Evolutionary conservation across 2,113 vertebrate genomes (phyloP).

Genomic region (Eudyptes chrysolophus): DNA sequence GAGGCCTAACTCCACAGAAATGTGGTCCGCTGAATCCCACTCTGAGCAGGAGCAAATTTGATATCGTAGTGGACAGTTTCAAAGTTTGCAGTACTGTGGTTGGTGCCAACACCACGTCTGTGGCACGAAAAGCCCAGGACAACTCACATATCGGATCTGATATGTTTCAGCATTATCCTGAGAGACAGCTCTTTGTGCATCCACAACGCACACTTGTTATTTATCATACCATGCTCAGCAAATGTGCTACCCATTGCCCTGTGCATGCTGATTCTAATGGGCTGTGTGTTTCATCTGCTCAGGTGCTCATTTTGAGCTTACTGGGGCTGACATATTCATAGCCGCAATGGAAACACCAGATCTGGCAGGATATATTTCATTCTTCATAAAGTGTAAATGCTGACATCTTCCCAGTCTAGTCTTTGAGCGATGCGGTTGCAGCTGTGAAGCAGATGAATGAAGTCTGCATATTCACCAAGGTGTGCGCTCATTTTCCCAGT

Average conservation of each 20-base stretch:
- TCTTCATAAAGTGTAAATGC: background rate
- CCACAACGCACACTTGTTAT: rapidly evolving
- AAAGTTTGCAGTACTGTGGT: rapidly evolving
- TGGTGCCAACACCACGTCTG: rapidly evolving
- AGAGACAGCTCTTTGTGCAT: background rate
- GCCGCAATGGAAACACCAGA: background rate
- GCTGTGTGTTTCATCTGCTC: background rate
- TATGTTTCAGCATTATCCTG: rapidly evolving
- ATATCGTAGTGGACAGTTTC: rapidly evolving
- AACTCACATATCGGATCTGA: background rate
- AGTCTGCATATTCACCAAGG: rapidly evolving
- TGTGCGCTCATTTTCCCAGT: rapidly evolving
- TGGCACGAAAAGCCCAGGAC: background rate
- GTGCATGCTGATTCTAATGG: rapidly evolving
- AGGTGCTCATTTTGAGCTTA: background rate
- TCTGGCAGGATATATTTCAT: background rate
- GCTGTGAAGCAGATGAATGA: background rate
- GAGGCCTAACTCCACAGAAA: too few species aligned
- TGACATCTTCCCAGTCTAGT: background rate
- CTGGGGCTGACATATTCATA: background rate
- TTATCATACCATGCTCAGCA: background rate
- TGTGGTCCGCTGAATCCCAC: rapidly evolving
- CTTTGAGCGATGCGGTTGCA: background rate
- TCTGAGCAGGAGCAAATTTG: background rate
- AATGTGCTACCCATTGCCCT: rapidly evolving